Base-by-base conservation (phyloP, 2,888 invertebrate genomes). In the Drosophila anceps region DNA sequence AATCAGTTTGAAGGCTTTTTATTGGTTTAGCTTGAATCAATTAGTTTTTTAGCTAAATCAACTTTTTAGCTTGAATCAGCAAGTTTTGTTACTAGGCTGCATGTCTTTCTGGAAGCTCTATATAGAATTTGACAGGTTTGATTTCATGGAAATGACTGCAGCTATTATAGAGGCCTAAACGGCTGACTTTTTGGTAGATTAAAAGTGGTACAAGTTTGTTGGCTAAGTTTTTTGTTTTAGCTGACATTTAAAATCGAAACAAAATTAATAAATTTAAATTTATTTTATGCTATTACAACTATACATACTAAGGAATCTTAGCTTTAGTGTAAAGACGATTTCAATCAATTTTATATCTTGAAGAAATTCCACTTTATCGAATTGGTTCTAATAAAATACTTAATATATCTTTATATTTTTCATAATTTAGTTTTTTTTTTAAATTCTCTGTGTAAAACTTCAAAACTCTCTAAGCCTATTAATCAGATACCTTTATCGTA, bases 141-240 rank as follows among this genome's bases (percentile, higher is more conserved):
- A 39, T 18, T 39, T 54, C 2, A 2, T 54, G 12, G 7, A 53
- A 33, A 35, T 13, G 10, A 10, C 13, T 20, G 13, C 20, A 33
- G 15, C 15, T 8, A 8, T 8, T 15, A 51, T 8, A 53, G 1
- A 24, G 24, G 20, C 24, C 53, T 53, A 33, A 33, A 6, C 12
- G 12, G 1, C 1, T 37, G 50, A 18, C 31, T 13, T 31, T 31
- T 18, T 31, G 7, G 50, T 12, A 3, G 4, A 4, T 6, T 18
- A 18, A 31, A 18, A 31, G 6, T 13, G 18, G 7, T 18, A 12
- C 27, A 59, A 70, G 87, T 78, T 78, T 46, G 74, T 78, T 79
- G 71, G 77, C 46, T 55, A 82, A 84, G 76, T 81, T 82, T 79
- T 79, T 86, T 76, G 79, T 72, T 73, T 74, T 50, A 48, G 44